Evolutionary conservation across 2,797 vertebrate genomes (phyloP).

Genomic region (Lemur catta): DNA sequence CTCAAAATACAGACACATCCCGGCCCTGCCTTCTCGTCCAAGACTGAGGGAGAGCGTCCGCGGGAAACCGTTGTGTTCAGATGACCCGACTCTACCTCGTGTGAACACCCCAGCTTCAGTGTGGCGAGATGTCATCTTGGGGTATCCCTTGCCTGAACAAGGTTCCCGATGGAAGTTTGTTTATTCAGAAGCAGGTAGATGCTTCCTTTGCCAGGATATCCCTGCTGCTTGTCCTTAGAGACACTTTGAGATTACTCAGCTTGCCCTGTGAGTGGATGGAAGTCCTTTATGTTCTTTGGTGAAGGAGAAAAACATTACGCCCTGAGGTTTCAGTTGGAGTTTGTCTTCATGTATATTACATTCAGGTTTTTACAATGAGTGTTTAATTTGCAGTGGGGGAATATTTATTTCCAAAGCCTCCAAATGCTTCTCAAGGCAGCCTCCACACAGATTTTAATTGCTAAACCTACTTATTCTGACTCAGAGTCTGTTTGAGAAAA

Average conservation of each 20-base stretch:
- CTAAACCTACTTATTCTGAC: conserved; percentile 87
- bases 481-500: conserved; percentile 87
- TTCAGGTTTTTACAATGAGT: conserved; percentile 65
- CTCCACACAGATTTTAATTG: conserved; percentile 86
- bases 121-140: not conserved
- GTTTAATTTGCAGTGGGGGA: conserved; percentile 67
- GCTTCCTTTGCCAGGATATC: not conserved
- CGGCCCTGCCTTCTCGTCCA: not conserved
- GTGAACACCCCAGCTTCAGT: not conserved
- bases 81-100: not conserved
- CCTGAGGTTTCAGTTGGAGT: conserved; percentile 11
- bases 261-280: conserved; percentile 39
- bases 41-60: not conserved
- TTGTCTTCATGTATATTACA: conserved; percentile 67
- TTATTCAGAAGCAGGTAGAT: conserved; percentile 69
- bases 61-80: not conserved
- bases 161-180: conserved; percentile 64
- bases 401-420: conserved; percentile 82
- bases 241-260: conserved; percentile 51
- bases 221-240: not conserved
- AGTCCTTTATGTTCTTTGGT: not conserved
- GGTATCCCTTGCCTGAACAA: conserved; percentile 13
- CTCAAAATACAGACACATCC: not conserved
- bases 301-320: conserved; percentile 49
- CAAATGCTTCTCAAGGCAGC: conserved; percentile 82